Conservation (phyloP, 2,797 vertebrate species). For the Notolabrus celidotus region DNA sequence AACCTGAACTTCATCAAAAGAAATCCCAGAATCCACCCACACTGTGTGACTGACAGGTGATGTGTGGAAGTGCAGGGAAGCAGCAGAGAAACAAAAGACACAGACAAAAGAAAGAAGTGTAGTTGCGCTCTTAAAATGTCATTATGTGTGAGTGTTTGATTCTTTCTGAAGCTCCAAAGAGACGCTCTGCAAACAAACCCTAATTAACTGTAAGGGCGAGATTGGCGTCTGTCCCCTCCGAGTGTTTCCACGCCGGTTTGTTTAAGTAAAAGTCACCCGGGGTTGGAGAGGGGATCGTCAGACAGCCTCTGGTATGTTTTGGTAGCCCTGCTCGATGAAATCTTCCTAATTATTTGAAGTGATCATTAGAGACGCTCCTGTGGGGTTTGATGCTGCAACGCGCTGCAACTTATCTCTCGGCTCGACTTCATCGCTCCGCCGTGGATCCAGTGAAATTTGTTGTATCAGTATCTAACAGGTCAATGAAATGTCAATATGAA, state of each 20-base stretch:
- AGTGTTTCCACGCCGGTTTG: conserved; percentile 36
- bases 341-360: conserved; percentile 37
- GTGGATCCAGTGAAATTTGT: not conserved
- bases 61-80: conserved; percentile 7
- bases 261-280: conserved; percentile 28
- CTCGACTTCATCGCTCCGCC: too few relatives aligned
- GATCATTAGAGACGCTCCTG: conserved; percentile 18
- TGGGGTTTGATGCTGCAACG: conserved; percentile 38
- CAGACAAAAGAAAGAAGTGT: not conserved
- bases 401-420: conserved; percentile 9
- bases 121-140: conserved; percentile 5
- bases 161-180: too few relatives aligned
- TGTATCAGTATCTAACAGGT: conserved; percentile 19
- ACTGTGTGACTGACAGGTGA: conserved; percentile 42
- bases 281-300: conserved; percentile 24
- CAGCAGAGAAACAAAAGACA: not conserved
- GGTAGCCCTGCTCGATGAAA: conserved; percentile 26
- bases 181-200: conserved; percentile 29
- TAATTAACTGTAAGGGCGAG: conserved; percentile 15
- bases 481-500: conserved; percentile 14
- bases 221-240: conserved; percentile 25
- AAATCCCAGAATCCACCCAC: conserved; percentile 27
- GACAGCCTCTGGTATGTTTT: conserved; percentile 42
- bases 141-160: too few relatives aligned
- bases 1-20: conserved; percentile 37